Evolutionary conservation across 2,888 invertebrate species (phyloP), one percentile per base, ranked within the genome.

Genomic region (Dicranocentrus wangi): DNA sequence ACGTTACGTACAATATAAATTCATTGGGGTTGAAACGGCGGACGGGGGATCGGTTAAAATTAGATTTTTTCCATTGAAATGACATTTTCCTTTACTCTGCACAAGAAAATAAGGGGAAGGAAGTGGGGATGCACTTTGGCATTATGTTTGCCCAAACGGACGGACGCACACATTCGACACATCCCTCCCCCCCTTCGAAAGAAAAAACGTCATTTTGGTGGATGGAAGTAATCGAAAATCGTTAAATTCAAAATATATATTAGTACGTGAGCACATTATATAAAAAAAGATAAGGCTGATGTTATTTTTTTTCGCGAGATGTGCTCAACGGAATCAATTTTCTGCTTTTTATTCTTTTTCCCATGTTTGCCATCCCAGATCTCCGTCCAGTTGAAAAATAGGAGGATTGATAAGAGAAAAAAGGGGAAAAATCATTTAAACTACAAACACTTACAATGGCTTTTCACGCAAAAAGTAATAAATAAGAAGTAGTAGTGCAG

Each of bases 241-340:
- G 76, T 76, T 76, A 76, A 76, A 76, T 68, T 76, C 68, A 76
- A 76, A 76, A 76, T 76, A 65, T n/a, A n/a, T 76, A 76, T 76
- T 76, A 76, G 76, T 68, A 76, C 76, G 76, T 76, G 76, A 76
- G 66, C 76, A 47, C 43, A 76, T 68, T 76, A 66, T 60, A 68
- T 15, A 76, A 55, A 55, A 75, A 71, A 68, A 76, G 76, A 76
- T 76, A 76, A 76, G 76, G 60, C 15, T 60, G 25, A 5, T 43
- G n/a, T 42, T 39, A 60, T 60, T 21, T 27, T 73, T 70, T n/a
- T 32, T 58, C 43, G 55, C 66, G 42, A 53, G 21, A 43, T 25
- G 17, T 66, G 8, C 25, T 0, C 8, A 63, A 75, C 55, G 55
- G 68, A 76, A 76, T 76, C 76, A 76, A 76, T 76, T 76, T 76